phyloP scores from a whole-genome alignment of 2,888 invertebrate species.

The Drosophila limbata region DNA sequence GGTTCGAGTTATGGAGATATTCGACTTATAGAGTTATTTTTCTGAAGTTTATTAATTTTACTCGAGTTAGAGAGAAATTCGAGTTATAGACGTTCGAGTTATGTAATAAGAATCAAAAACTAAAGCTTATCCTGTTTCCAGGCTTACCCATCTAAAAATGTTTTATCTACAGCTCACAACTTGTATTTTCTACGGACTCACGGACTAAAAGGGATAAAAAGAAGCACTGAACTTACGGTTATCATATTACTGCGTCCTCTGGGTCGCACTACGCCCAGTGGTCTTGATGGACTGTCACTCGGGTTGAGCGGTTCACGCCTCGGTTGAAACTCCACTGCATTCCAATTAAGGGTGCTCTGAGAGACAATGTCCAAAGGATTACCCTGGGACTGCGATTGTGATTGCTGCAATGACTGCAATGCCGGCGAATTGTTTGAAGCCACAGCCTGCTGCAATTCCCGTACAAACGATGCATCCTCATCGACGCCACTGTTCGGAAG shows the following conservation, averaged over 20 bases:
- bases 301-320: background rate
- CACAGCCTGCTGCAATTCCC: constrained; percentile 22
- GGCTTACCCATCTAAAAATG: too few species aligned
- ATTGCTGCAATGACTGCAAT: constrained; percentile 3
- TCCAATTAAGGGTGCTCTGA: constrained; percentile 37
- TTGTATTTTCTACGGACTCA: too few species aligned
- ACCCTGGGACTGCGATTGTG: background rate
- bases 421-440: background rate
- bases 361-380: constrained; percentile 1
- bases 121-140: too few species aligned
- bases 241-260: background rate
- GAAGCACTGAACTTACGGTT: constrained; percentile 25
- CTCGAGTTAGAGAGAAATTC: too few species aligned
- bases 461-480: constrained; percentile 22
- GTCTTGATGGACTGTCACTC: background rate
- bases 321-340: constrained; percentile 43
- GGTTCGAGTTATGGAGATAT: too few species aligned
- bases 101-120: too few species aligned
- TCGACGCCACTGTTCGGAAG: background rate
- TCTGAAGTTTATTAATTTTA: too few species aligned
- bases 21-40: too few species aligned
- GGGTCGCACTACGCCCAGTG: background rate
- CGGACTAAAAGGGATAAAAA: too few species aligned
- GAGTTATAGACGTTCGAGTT: too few species aligned
- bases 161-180: too few species aligned